Base-by-base conservation (phyloP, 2,113 vertebrate species). In the Lasiurus borealis region DNA sequence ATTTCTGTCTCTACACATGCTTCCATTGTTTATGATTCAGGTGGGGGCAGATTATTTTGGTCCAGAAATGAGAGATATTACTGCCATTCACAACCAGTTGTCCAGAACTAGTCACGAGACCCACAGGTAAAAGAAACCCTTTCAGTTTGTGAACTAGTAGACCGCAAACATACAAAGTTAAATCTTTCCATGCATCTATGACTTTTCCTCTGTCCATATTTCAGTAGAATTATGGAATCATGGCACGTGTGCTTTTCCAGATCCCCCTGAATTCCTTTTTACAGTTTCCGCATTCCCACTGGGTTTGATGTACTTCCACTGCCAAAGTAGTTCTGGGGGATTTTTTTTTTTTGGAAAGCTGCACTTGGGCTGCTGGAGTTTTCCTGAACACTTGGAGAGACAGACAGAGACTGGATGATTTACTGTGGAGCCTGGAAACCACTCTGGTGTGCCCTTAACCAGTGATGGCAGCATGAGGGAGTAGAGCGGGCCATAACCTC, bases 291-390 rank as follows among this genome's bases (percentile, higher is more conserved):
- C 68, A 83, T 91, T 72, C 15, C 12, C 13, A 5, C 44, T 71
- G 77, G n/a, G 76, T 82, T 91, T 73, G 82, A 46, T 85, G 69
- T 48, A 2, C 40, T 93, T 78, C 71, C 89, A 52, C 6, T 76
- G 75, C 50, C 46, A 72, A 19, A 31, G 34, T 36, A 50, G 40
- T 73, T 25, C 40, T 82, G 68, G 8, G 36, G 57, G 36, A 6
- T 59, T 90, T 72, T 86, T 66, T 4, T 64, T 83, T 87, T 72
- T 83, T n/a, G 71, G 40, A 71, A 80, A 89, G 69, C 1, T 54
- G 19, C 50, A 10, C 29, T 84, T 62, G 66, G 29, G 23, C 31
- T 44, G 36, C 57, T 81, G 7, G 68, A 48, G 71, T 72, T 59
- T 87, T 16, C 75, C 40, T 0, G 4, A 71, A 90, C 25, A 48